Evolutionary conservation across 1,140 invertebrate species (phyloP), one percentile per base, ranked within the genome.

Genomic region (Heliconius hewitsoni): DNA sequence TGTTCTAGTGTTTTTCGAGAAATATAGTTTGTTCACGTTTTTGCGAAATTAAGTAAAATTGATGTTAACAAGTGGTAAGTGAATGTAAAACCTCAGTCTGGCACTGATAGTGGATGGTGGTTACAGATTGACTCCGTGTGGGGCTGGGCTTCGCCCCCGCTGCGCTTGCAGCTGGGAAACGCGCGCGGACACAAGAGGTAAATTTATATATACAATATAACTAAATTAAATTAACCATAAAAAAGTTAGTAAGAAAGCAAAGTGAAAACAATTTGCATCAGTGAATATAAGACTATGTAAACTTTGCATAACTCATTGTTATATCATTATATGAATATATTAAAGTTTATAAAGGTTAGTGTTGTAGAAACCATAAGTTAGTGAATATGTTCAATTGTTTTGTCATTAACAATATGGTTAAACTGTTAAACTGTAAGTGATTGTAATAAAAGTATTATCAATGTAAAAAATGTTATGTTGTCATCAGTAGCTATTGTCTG

Each of bases 121-220:
- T 89, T 91, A 85, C 94, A 98, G 97, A 97, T 97, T 97, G 97
- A 98, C 96, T 97, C 96, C 91, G 97, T 97, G 97, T 98, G 97
- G 97, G 97, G 97, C 95, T 98, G 97, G 97, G 97, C 97, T 95
- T 97, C 97, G 95, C 97, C 97, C 96, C 97, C 97, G 96, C 96
- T 97, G 96, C 97, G 97, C 89, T 96, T 97, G 95, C 96, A 97
- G 95, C 95, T 96, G 95, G 96, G 96, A 91, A 95, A 96, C 95
- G 95, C 95, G 94, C 94, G 96, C 93, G 92, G 94, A 91, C 95
- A 95, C 37, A 72, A 72, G 37, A 95, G 95, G 95, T 95, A 90
- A 50, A 37, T 30, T 74, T 34, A 30, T 37, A 37, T 37, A 37
- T 37, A 37, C 6, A 37, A 37, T 37, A 37, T 46, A 72, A n/a